Conservation (phyloP, 2,797 vertebrate genomes). For the Sebastiscus albofasciatus region DNA sequence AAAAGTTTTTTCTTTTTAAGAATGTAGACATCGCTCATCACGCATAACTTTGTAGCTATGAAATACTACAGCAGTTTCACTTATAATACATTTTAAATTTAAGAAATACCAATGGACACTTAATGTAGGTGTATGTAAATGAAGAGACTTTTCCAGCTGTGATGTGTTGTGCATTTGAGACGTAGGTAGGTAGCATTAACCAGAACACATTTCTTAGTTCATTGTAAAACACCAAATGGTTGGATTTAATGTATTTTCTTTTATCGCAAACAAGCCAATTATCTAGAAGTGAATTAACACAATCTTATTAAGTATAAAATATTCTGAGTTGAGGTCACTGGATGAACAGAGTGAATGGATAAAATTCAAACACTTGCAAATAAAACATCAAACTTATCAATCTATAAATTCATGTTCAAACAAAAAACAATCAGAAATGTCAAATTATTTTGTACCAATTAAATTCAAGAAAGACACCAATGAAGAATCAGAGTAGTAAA, state of each 20-base stretch:
- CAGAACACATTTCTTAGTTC: not conserved
- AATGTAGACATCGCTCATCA: not conserved
- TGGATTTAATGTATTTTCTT: not conserved
- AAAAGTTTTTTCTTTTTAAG: not conserved
- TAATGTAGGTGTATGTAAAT: not conserved
- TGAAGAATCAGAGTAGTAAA: not conserved
- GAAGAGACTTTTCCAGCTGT: not conserved
- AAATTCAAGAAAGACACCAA: not conserved
- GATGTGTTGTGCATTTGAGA: not conserved
- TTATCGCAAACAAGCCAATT: not conserved
- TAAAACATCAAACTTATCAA: not conserved
- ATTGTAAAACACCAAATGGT: not conserved
- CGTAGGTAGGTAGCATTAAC: not conserved
- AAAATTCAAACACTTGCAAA: not conserved
- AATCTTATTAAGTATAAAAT: no score
- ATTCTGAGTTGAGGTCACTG: no score
- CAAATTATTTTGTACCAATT: not conserved
- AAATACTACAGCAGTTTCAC: not conserved
- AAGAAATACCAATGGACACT: not conserved
- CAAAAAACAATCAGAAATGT: not conserved
- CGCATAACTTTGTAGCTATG: no score
- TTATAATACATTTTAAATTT: not conserved
- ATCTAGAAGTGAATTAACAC: not conserved
- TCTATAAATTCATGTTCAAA: not conserved
- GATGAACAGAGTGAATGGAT: no score